Evolutionary conservation across 2,797 vertebrate genomes (phyloP).

Genomic region (Sparidentex hasta): DNA sequence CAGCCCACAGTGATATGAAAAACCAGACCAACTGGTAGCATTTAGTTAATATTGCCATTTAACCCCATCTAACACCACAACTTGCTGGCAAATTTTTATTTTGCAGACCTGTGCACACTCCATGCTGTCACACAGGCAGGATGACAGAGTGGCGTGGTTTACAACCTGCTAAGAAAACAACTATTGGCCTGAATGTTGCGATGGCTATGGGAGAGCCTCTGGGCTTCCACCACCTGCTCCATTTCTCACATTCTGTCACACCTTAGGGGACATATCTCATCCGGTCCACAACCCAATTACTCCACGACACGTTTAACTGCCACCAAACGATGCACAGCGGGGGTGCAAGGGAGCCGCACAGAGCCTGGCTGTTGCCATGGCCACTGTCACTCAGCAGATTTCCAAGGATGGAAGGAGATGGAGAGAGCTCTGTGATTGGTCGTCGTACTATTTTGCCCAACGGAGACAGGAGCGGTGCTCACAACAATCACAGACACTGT

Average conservation of each 20-base stretch:
- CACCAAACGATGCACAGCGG: slow-evolving; percentile 75
- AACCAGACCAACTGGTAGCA: not conserved
- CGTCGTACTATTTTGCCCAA: slow-evolving; percentile 67
- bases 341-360: slow-evolving; percentile 63
- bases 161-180: slow-evolving; percentile 64
- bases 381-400: slow-evolving; percentile 85
- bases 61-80: slow-evolving; percentile 17
- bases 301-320: slow-evolving; percentile 78
- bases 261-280: slow-evolving; percentile 79
- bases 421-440: slow-evolving; percentile 68
- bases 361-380: slow-evolving; percentile 82
- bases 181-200: slow-evolving; percentile 48
- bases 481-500: slow-evolving; percentile 78
- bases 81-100: slow-evolving; percentile 23
- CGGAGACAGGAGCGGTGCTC: slow-evolving; percentile 56
- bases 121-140: slow-evolving; percentile 53
- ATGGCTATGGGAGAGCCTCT: slow-evolving; percentile 68
- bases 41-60: not conserved
- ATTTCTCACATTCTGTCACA: slow-evolving; percentile 84
- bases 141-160: slow-evolving; percentile 60
- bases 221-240: slow-evolving; percentile 80
- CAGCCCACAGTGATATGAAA: slow-evolving; percentile 1
- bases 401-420: slow-evolving; percentile 67
- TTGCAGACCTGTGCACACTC: slow-evolving; percentile 38
- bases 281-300: slow-evolving; percentile 81